Evolutionary conservation across 2,888 invertebrate species (phyloP).

Genomic region (Hypselothyrea guttata): DNA sequence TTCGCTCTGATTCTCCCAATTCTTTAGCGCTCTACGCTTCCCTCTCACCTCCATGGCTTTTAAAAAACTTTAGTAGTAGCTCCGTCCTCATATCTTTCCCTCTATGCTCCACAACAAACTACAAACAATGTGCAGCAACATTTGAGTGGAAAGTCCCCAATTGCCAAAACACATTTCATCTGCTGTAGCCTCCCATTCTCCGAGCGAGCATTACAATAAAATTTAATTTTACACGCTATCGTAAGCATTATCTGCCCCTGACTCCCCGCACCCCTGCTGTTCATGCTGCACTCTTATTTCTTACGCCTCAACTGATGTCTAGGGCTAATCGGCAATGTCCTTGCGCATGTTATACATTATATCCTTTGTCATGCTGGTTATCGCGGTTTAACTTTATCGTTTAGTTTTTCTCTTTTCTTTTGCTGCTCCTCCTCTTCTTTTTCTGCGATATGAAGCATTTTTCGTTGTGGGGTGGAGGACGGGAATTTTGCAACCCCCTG

Average conservation of each 20-base stretch:
- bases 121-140: conserved; percentile 1
- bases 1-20: too few relatives aligned
- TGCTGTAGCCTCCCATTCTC: conserved; percentile 11
- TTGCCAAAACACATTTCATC: conserved; percentile 47
- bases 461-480: conserved; percentile 7
- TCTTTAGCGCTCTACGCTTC: too few relatives aligned
- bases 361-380: conserved; percentile 76
- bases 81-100: too few relatives aligned
- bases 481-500: too few relatives aligned
- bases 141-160: conserved; percentile 19
- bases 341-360: conserved; percentile 56
- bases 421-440: conserved; percentile 12
- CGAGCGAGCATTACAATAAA: conserved; percentile 65
- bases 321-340: conserved; percentile 62
- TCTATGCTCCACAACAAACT: not conserved
- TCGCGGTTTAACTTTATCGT: conserved; percentile 77
- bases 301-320: conserved; percentile 44
- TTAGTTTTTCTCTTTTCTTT: conserved; percentile 16
- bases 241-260: conserved; percentile 46
- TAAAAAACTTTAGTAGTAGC: too few relatives aligned
- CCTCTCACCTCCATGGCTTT: too few relatives aligned
- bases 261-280: not conserved
- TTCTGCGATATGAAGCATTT: conserved; percentile 43
- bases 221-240: conserved; percentile 72
- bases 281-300: conserved; percentile 12